Conservation (phyloP, 2,888 invertebrate species). For the Brachyptera risi region DNA sequence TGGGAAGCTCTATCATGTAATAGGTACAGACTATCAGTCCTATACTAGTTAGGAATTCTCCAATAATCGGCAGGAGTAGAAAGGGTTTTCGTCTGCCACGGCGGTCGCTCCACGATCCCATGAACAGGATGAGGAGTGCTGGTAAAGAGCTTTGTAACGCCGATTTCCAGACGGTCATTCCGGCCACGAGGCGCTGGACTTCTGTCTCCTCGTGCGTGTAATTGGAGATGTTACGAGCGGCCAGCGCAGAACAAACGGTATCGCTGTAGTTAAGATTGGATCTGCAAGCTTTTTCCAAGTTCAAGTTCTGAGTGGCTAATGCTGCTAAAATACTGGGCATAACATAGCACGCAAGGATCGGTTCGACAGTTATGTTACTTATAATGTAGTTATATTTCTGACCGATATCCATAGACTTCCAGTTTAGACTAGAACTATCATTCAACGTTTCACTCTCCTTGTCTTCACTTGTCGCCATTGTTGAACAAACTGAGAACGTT, state of each 20-base stretch:
- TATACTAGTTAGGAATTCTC: conserved; percentile 73
- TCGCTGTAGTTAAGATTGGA: conserved; percentile 72
- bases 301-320: conserved; percentile 78
- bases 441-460: neutral
- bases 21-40: conserved; percentile 76
- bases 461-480: too few species aligned
- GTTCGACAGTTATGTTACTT: conserved; percentile 69
- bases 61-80: conserved; percentile 76
- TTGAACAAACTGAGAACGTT: too few species aligned
- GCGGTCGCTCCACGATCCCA: conserved; percentile 68
- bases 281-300: conserved; percentile 80
- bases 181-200: conserved; percentile 69
- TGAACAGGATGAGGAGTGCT: conserved; percentile 74
- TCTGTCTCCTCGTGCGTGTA: conserved; percentile 58
- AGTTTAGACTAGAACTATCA: neutral
- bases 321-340: conserved; percentile 62
- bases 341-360: conserved; percentile 70
- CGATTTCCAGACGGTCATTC: conserved; percentile 83
- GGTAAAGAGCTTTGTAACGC: conserved; percentile 77
- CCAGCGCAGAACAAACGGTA: conserved; percentile 71
- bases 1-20: conserved; percentile 71
- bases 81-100: conserved; percentile 70
- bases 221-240: conserved; percentile 64
- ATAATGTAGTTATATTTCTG: conserved; percentile 53
- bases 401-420: conserved; percentile 23